Percentiles rank a stretch among this genome's conserved stretches.
phyloP scores from a whole-genome alignment of 64 coral and sea anemone genomes.

The Actinia tenebrosa region DNA sequence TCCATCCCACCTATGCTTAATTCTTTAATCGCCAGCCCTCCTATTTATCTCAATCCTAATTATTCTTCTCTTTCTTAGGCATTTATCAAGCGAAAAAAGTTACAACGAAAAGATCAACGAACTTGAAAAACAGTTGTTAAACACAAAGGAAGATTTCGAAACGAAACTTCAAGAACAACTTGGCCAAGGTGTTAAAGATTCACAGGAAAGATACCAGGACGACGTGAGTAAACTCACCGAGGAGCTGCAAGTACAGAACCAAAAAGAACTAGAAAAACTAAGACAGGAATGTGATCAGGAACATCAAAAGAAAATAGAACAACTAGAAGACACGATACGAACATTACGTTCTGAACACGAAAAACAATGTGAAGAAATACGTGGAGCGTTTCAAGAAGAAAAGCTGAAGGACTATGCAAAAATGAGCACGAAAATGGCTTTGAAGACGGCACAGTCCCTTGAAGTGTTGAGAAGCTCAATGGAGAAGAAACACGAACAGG shows the following conservation, averaged over 20 bases:
- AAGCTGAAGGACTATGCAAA: slow-evolving; percentile 68
- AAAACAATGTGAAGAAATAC: slow-evolving; percentile 68
- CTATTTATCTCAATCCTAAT: not conserved
- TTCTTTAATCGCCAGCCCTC: not conserved
- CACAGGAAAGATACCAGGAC: slow-evolving; percentile 61
- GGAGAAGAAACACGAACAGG: slow-evolving; percentile 57
- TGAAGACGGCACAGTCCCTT: slow-evolving; percentile 74
- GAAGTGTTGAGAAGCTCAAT: slow-evolving; percentile 64
- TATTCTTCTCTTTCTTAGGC: slow-evolving; percentile 34
- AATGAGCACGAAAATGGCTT: slow-evolving; percentile 68
- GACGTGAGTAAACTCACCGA: slow-evolving; percentile 53
- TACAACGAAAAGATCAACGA: slow-evolving; percentile 60
- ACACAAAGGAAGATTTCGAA: slow-evolving; percentile 60
- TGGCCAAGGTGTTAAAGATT: slow-evolving; percentile 60
- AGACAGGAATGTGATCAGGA: slow-evolving; percentile 56
- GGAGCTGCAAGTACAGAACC: slow-evolving; percentile 64
- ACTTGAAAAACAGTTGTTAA: slow-evolving; percentile 69
- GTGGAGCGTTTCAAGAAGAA: slow-evolving; percentile 62
- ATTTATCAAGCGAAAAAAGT: slow-evolving; percentile 58
- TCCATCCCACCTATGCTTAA: too few relatives aligned
- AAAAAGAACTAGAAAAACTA: slow-evolving; percentile 75
- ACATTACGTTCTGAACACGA: slow-evolving; percentile 53
- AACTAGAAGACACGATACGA: slow-evolving; percentile 56
- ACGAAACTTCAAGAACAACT: slow-evolving; percentile 59
- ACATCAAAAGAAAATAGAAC: slow-evolving; percentile 47